Base-by-base conservation (phyloP, 1,140 invertebrate species). In the Calycopis cecrops region DNA sequence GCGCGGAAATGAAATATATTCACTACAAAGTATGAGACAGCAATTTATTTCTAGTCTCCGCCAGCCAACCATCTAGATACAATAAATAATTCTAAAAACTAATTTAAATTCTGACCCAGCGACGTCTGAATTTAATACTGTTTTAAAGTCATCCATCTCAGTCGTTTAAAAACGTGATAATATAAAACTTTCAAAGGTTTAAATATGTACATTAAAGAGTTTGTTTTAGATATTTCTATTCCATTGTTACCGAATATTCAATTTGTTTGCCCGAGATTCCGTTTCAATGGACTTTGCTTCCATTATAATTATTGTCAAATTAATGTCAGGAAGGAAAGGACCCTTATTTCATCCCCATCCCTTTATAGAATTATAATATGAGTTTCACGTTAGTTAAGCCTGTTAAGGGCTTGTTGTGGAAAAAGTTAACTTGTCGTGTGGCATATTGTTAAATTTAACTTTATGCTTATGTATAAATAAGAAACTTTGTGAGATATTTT, bases 351-450 rank as follows among this genome's bases (percentile, higher is more conserved):
- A n/a, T n/a, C n/a, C n/a, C n/a, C n/a, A n/a, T n/a, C n/a, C n/a
- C n/a, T n/a, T n/a, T n/a, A n/a, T n/a, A n/a, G n/a, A n/a, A n/a
- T n/a, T n/a, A n/a, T n/a, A n/a, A n/a, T n/a, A n/a, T n/a, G n/a
- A n/a, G n/a, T n/a, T n/a, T n/a, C n/a, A n/a, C n/a, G n/a, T n/a
- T n/a, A n/a, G n/a, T n/a, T n/a, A n/a, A n/a, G n/a, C n/a, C n/a
- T n/a, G n/a, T n/a, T n/a, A n/a, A n/a, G n/a, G n/a, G n/a, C n/a
- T n/a, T n/a, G n/a, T n/a, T 28, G 21, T 28, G 21, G 21, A 28
- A 28, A 28, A 28, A 52, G 54, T 68, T 70, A 66, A 71, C 40
- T 18, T 84, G 80, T 80, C 79, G 77, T 84, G 79, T 84, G 77
- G 79, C 80, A 78, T 71, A 57, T 40, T 50, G 44, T 35, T 21